These are phyloP conservation scores for Epinotia bilunana DNA, from an alignment of 2,888 invertebrate species.

Conservation along the genomic window DNA sequence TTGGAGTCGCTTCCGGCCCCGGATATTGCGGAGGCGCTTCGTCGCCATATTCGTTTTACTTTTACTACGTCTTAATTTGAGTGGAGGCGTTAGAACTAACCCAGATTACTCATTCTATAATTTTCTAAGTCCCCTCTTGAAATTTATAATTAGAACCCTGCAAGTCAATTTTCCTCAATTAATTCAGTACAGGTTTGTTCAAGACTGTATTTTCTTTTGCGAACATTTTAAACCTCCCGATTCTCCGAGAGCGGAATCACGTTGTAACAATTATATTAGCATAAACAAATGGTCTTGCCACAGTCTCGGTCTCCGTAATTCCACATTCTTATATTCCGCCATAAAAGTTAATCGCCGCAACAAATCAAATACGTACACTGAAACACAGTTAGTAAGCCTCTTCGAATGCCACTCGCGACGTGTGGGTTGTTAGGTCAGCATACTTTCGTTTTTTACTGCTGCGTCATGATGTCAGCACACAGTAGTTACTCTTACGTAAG, in stretches of 20 bases:
- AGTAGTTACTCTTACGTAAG: conserved; percentile 40
- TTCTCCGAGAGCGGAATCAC: neutral
- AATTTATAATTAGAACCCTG: conserved; percentile 5
- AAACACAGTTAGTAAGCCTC: conserved; percentile 32
- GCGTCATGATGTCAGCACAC: conserved; percentile 43
- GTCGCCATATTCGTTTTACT: conserved; percentile 37
- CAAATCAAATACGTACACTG: conserved; percentile 37
- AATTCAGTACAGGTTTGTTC: conserved; percentile 1
- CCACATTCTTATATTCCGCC: conserved; percentile 24
- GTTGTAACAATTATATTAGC: conserved; percentile 24
- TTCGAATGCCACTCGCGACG: conserved; percentile 48
- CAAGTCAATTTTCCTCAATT: conserved; percentile 11
- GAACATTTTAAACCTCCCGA: neutral
- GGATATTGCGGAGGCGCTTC: conserved; percentile 42
- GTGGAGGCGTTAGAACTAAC: conserved; percentile 21
- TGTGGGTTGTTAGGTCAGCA: conserved; percentile 52
- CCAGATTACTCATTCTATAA: conserved; percentile 4
- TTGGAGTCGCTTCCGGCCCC: conserved; percentile 34
- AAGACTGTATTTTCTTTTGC: conserved; percentile 4
- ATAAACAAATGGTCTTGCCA: conserved; percentile 30
- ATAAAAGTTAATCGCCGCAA: conserved; percentile 37
- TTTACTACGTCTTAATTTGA: conserved; percentile 28
- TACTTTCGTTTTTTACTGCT: conserved; percentile 57
- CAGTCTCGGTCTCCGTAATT: conserved; percentile 10
- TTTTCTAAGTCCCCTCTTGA: conserved; percentile 8